Base-by-base conservation (phyloP, 2,113 vertebrate genomes). In the Triplophysa tibetana region DNA sequence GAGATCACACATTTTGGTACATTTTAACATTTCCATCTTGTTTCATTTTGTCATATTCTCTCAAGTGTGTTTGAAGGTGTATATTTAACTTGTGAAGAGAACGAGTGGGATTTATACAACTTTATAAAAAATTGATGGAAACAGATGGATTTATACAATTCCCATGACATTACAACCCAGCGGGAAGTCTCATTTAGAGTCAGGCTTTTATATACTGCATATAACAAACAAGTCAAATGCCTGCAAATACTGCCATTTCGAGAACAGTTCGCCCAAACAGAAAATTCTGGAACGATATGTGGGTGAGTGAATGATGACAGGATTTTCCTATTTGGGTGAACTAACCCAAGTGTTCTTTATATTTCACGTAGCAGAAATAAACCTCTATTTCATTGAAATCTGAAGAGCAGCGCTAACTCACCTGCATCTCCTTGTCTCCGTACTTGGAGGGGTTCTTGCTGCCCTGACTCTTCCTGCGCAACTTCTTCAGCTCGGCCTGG, bases 361-460 rank as follows among this genome's bases (percentile, higher is more conserved):
- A 24, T 48, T 48, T 12, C 45, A 48, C 1, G 45, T 48, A 48
- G 45, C 2, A 13, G 3, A 12, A 48, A 54, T 14, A 7, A 54
- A 16, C 52, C 3, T 54, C 50, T 54, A 5, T 2, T 50, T 17
- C 14, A 24, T 17, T 33, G 1, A 43, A 17, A 73, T 43, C n/a
- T 11, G 14, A 45, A 62, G 21, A 50, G 56, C 67, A 68, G 26
- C 7, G 26, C 45, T 64, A 48, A 52, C 75, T 78, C 88, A 98
- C 97, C 97, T 99, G 96, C 89, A 95, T 92, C 86, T 96, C 95
- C 89, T 95, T 96, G 84, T 96, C 95, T 0, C 94, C 94, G 79
- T 96, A 96, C 21, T 96, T 96, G 89, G 95, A 92, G 0, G 95
- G 93, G 82, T 94, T 96, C 84, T 94, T 96, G 90, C 95, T 96